Base-by-base conservation (phyloP, 1,140 invertebrate species). In the Drosophila trapezifrons region DNA sequence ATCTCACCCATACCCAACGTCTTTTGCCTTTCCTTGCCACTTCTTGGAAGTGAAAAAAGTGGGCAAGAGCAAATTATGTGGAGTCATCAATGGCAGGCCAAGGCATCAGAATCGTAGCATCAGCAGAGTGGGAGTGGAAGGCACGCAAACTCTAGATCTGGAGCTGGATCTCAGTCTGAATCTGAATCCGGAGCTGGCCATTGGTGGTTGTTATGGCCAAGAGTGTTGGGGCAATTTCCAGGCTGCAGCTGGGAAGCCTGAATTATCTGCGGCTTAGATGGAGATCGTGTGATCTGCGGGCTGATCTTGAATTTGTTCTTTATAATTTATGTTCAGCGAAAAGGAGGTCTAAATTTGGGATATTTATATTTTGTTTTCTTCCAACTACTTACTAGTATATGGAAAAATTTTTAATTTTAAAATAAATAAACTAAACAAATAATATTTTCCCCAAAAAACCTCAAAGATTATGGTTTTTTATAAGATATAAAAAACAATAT, bases 81-180 rank as follows among this genome's bases (percentile, higher is more conserved):
- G 84, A 87, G 83, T 87, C 83, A 87, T 87, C 83, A 87, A 87
- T 87, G 84, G 83, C 83, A 79, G 79, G 76, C 78, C 66, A 54
- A 46, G 66, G 52, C 75, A 79, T 49, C 64, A 56, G 52, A 75
- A 75, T 73, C 47, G 64, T 55, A 76, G 65, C 74, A 74, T 45
- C 43, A 56, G 35, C 25, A 42, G 43, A 76, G 73, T 76, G 73
- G 73, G 73, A 76, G 73, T 66, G 72, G 55, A 58, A 57, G 52
- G 62, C 73, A 76, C 73, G 73, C 73, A 76, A 76, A 76, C 17
- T 43, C 32, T 29, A 22, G 57, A 20, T 62, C 22, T 46, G 10
- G 17, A n/a, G 9, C 8, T 29, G 15, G 13, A 20, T 54, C 35
- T 55, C 37, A 4, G 45, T 13, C 13, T 17, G 40, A 29, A 9